These are phyloP conservation scores for Pterocles burchelli DNA, from an alignment of 2,113 vertebrate species.

Conservation along the genomic window DNA sequence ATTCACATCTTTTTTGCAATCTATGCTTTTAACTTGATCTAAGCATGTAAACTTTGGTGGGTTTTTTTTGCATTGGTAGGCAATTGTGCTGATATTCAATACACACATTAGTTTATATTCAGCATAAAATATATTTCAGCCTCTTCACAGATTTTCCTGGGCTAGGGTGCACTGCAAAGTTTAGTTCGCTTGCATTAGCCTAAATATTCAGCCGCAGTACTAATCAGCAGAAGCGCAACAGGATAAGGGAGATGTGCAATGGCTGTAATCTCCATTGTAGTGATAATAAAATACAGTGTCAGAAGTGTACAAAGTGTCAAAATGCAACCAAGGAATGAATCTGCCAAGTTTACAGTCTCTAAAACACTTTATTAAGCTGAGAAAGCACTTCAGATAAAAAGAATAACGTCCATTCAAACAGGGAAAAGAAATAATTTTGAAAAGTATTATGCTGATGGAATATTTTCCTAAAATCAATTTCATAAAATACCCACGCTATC, in stretches of 20 bases:
- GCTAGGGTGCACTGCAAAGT: not conserved
- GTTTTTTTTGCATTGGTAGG: not conserved
- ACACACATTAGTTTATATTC: not conserved
- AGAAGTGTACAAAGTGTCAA: not conserved
- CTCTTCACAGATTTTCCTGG: not conserved
- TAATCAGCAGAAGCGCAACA: not conserved
- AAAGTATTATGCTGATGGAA: not conserved
- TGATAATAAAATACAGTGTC: not conserved
- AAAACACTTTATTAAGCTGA: not conserved
- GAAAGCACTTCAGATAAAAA: not conserved
- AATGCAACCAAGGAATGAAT: not conserved
- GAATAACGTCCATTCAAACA: not conserved
- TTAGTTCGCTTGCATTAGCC: not conserved
- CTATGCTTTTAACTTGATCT: not conserved
- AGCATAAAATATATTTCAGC: not conserved
- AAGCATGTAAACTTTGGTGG: not conserved
- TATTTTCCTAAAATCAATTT: not conserved
- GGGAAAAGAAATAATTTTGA: not conserved
- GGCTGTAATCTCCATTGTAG: not conserved
- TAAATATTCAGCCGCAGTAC: not conserved
- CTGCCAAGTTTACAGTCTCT: not conserved
- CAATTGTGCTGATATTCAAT: not conserved
- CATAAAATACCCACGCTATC: no score
- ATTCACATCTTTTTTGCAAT: not conserved
- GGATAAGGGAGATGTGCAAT: fast-evolving